A percentile compares a stretch with the other conserved stretches of the same genome.
These are phyloP conservation scores for Urechis unicinctus DNA, from an alignment of 2,888 invertebrate genomes.

Conservation along the genomic window DNA sequence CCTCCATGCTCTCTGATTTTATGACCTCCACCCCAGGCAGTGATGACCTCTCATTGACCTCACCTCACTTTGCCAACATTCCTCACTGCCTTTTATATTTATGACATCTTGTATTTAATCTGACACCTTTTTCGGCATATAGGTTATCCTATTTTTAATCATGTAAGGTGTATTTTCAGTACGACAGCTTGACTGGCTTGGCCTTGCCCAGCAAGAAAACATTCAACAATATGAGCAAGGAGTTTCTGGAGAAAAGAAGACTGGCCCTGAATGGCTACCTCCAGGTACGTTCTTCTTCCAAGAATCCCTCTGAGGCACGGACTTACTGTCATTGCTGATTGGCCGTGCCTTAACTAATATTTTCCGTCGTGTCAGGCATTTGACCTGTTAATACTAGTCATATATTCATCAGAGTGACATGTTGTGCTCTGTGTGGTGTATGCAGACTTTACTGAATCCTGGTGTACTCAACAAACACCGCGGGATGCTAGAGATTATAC, in stretches of 20 bases:
- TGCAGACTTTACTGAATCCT: slow-evolving; percentile 59
- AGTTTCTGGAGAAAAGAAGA: slow-evolving; percentile 76
- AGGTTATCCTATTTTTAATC: no score
- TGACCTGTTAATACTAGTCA: no score
- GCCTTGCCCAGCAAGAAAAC: slow-evolving; percentile 88
- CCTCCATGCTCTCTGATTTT: no score
- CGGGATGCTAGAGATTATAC: slow-evolving; percentile 60
- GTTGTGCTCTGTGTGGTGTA: not conserved
- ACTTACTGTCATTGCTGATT: no score
- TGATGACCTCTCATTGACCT: not conserved
- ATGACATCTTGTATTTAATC: no score
- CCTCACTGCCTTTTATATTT: no score
- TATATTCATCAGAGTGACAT: no score
- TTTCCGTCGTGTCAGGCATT: no score
- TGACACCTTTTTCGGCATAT: no score
- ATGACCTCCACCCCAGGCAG: no score
- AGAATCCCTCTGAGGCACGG: no score
- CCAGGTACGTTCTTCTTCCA: slow-evolving; percentile 54
- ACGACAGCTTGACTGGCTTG: slow-evolving; percentile 63
- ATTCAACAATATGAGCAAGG: slow-evolving; percentile 79
- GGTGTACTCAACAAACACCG: slow-evolving; percentile 59
- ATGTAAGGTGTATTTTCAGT: slow-evolving; percentile 61
- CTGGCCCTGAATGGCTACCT: slow-evolving; percentile 70
- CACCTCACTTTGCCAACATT: not conserved
- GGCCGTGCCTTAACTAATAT: no score